Percentiles rank a stretch among this genome's conserved stretches.
Evolutionary conservation across 2,797 vertebrate species (phyloP).

Genomic region (Alosa sapidissima): DNA sequence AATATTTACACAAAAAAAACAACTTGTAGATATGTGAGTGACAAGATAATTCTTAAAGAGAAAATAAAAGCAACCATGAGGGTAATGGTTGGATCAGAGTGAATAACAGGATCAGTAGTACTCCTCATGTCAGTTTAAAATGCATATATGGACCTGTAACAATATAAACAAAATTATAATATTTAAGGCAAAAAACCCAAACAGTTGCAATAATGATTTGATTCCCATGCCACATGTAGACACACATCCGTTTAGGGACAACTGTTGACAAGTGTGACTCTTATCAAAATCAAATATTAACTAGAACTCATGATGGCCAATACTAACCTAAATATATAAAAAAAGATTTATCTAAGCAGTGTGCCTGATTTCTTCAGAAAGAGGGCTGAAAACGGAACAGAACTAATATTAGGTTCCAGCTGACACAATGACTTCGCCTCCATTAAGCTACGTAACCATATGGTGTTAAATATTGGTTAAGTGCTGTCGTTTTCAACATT

Average conservation of each 20-base stretch:
- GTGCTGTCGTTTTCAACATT: background rate
- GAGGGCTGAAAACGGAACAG: background rate
- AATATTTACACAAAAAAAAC: background rate
- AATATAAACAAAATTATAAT: background rate
- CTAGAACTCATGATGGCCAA: background rate
- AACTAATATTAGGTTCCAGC: background rate
- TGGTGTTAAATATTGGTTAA: background rate
- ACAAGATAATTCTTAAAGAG: background rate
- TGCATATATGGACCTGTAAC: too few relatives aligned
- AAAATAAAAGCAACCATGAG: background rate
- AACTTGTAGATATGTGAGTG: background rate
- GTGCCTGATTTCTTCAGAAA: background rate
- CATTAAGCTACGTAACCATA: background rate
- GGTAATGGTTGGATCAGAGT: too few relatives aligned
- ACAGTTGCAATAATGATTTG: background rate
- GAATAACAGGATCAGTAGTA: too few relatives aligned
- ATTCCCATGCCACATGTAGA: background rate
- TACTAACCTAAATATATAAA: background rate
- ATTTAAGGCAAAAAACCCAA: too few relatives aligned
- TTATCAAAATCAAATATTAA: constrained; percentile 21
- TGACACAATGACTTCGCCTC: background rate
- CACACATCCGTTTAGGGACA: background rate
- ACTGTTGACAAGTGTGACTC: background rate
- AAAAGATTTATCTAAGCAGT: background rate
- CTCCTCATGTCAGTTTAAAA: too few relatives aligned